Evolutionary conservation across 2,888 invertebrate genomes (phyloP).

Genomic region (Xylocampa areola): DNA sequence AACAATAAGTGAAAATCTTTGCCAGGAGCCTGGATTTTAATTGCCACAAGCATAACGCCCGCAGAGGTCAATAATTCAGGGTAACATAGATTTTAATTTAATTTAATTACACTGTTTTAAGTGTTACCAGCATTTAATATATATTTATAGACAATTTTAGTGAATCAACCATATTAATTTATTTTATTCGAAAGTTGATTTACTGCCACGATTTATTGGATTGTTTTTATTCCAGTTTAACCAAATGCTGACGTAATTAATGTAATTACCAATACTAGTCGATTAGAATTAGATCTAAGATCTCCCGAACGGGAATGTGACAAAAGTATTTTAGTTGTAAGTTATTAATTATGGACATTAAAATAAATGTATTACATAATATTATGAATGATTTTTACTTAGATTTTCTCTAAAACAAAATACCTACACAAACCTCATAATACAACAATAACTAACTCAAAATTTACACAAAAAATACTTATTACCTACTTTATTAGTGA

Average conservation of each 20-base stretch:
- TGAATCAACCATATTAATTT: conserved; percentile 11
- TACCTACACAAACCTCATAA: neutral
- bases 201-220: conserved; percentile 21
- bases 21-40: too few relatives aligned
- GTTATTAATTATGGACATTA: conserved; percentile 24
- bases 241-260: conserved; percentile 14
- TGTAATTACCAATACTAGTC: conserved; percentile 36
- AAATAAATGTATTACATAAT: conserved; percentile 2
- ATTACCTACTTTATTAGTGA: too few relatives aligned
- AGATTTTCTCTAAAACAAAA: neutral
- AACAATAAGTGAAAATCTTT: neutral
- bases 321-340: conserved; percentile 54
- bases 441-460: neutral
- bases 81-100: conserved; percentile 2
- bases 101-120: conserved; percentile 50
- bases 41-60: too few relatives aligned
- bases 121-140: conserved; percentile 19
- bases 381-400: neutral
- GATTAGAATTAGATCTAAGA: conserved; percentile 18
- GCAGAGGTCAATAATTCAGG: conserved; percentile 2
- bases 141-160: conserved; percentile 26
- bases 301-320: conserved; percentile 19
- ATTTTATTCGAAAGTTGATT: conserved; percentile 21
- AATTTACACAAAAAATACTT: too few relatives aligned
- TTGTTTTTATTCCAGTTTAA: conserved; percentile 3